Evolutionary conservation across 2,888 invertebrate genomes (phyloP).

Genomic region (Parnassius mnemosyne): DNA sequence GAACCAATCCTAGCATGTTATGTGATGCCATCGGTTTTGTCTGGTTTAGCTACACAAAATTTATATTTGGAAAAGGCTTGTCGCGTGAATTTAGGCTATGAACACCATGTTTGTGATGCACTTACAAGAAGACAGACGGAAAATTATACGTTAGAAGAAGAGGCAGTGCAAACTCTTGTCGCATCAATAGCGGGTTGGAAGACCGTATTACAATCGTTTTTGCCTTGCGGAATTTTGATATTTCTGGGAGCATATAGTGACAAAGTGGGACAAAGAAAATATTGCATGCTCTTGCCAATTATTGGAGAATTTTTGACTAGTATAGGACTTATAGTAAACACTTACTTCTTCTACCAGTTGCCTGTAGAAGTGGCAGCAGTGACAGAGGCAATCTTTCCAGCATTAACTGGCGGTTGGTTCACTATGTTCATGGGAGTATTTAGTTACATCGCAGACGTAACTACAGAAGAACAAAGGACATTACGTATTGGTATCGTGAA

Average conservation of each 20-base stretch:
- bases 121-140: constrained; percentile 86
- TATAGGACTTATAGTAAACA: constrained; percentile 88
- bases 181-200: constrained; percentile 93
- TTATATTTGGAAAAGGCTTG: constrained; percentile 93
- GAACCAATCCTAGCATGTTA: constrained; percentile 88
- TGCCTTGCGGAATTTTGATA: constrained; percentile 89
- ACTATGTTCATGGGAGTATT: constrained; percentile 95
- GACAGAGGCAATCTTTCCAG: constrained; percentile 90
- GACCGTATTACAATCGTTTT: constrained; percentile 89
- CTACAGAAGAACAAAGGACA: constrained; percentile 90
- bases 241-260: constrained; percentile 91
- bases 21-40: constrained; percentile 83
- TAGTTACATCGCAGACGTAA: constrained; percentile 93
- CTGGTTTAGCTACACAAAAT: constrained; percentile 90
- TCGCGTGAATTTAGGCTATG: constrained; percentile 88
- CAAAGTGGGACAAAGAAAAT: constrained; percentile 84
- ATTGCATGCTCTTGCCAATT: constrained; percentile 91
- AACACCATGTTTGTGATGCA: constrained; percentile 87
- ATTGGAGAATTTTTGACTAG: constrained; percentile 90
- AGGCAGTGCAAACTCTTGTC: constrained; percentile 86
- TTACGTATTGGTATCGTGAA: constrained; percentile 93
- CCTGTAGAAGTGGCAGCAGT: constrained; percentile 91
- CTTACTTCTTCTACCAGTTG: constrained; percentile 88
- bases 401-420: constrained; percentile 91
- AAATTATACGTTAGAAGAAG: constrained; percentile 79